Conservation (phyloP, 2,888 invertebrate species). For the Thysanoteuthis rhombus region DNA sequence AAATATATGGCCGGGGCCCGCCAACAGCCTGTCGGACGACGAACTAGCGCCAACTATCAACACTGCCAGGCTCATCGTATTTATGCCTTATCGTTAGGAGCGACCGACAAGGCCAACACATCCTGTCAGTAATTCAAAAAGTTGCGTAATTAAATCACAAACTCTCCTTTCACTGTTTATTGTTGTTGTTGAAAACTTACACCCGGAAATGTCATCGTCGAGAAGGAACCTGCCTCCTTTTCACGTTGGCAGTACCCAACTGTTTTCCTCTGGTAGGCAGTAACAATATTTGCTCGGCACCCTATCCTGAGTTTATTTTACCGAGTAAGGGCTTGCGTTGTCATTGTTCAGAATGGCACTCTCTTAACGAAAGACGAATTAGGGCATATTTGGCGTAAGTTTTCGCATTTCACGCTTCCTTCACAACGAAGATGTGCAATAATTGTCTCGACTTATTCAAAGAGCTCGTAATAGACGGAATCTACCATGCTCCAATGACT, state of each 20-base stretch:
- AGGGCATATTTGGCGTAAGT: no score
- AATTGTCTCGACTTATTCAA: no score
- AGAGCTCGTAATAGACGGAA: no score
- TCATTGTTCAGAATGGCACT: no score
- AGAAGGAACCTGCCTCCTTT: not conserved
- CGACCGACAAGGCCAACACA: not conserved
- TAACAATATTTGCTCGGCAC: not conserved
- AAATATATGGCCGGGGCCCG: not conserved
- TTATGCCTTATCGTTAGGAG: not conserved
- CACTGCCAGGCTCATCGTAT: not conserved
- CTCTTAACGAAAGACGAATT: no score
- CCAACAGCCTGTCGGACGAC: constrained; percentile 12
- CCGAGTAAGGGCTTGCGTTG: no score
- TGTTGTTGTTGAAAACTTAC: not conserved
- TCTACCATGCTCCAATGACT: no score
- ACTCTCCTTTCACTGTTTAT: not conserved
- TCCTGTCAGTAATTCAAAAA: not conserved
- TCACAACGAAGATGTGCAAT: no score
- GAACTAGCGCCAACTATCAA: not conserved
- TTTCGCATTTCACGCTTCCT: no score
- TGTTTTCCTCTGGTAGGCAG: not conserved
- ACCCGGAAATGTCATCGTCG: not conserved
- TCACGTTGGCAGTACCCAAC: not conserved
- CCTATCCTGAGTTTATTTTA: no score
- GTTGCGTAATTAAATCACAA: not conserved